Base-by-base conservation (phyloP, 92 coral and sea anemone species). In the Siderastrea radians region DNA sequence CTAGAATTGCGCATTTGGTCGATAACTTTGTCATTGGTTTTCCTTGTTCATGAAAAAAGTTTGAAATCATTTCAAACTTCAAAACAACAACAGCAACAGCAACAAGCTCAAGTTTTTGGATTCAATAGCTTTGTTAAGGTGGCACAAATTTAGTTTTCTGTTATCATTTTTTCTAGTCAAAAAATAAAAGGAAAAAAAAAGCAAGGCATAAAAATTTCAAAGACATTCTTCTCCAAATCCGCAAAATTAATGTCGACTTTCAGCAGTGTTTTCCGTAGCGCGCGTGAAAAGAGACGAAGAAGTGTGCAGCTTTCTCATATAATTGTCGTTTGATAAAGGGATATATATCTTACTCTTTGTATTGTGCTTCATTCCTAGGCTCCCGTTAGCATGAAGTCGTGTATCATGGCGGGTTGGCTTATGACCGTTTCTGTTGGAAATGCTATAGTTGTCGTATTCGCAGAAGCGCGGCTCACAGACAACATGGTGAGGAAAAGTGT, bases 351-450 rank as follows among this genome's bases (percentile, higher is more conserved):
- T 13, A 58, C 19, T 45, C 9, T 44, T 38, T 19, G 53, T 48
- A 17, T n/a, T 17, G 19, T 49, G 14, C 16, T 3, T 89, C 49
- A 3, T 67, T 64, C n/a, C 6, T 78, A 97, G 99, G 93, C 99
- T 50, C 99, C 99, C 0, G 93, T 93, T 53, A 97, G 99, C 71
- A 97, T 97, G 99, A 97, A 97, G 86, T 97, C 99, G 9, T 96
- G 98, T 78, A 96, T 97, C 71, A 97, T 97, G 99, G 99, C 98
- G 3, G 98, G 96, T 45, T 97, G 99, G 99, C 81, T 97, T 9
- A 85, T 97, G 83, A 97, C 99, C 11, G 99, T 97, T 3, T 97
- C 99, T 55, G 90, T 97, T 70, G 99, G 99, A 26, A 97, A 97
- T 83, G 96, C 98, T 51, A 96, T 97, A 66, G 98, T 97, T 48